Evolutionary conservation across 2,797 vertebrate species (phyloP).

Genomic region (Zalophus californianus): DNA sequence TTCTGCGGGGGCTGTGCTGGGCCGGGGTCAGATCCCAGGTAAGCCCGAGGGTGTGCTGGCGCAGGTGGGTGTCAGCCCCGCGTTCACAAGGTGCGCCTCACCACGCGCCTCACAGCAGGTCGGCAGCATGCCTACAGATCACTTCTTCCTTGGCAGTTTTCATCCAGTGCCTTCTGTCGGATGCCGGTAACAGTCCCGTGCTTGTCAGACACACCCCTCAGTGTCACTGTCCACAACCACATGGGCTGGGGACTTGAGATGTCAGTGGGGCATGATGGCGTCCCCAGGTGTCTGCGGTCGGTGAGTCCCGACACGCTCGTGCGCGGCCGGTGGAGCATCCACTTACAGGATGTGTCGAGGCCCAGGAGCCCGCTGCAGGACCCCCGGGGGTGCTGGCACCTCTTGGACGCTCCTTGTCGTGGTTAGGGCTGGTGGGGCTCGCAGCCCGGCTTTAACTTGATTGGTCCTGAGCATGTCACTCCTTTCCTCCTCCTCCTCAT

Average conservation of each 20-base stretch:
- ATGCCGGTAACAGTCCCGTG: rapidly evolving
- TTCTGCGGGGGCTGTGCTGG: neutral
- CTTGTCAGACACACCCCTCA: rapidly evolving
- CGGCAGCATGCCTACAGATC: neutral
- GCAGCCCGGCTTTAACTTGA: rapidly evolving
- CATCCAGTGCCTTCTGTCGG: rapidly evolving
- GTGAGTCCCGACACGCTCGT: neutral
- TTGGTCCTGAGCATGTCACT: rapidly evolving
- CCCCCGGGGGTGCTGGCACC: rapidly evolving
- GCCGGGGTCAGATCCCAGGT: neutral
- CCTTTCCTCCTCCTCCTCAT: neutral
- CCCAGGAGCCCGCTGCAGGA: rapidly evolving
- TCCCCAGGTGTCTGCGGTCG: neutral
- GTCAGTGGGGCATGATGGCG: rapidly evolving
- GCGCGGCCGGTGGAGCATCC: rapidly evolving
- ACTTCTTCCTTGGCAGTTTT: neutral
- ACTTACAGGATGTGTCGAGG: rapidly evolving
- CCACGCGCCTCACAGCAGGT: rapidly evolving
- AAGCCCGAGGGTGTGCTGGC: rapidly evolving
- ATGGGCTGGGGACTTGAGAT: neutral
- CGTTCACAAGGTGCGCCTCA: rapidly evolving
- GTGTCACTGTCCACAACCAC: neutral
- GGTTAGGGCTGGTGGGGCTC: neutral
- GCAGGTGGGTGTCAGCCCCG: rapidly evolving
- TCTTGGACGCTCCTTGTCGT: rapidly evolving